Percentiles rank a stretch among this genome's conserved stretches.
Conservation (phyloP, 2,113 vertebrate species). For the Halichoerus grypus region DNA sequence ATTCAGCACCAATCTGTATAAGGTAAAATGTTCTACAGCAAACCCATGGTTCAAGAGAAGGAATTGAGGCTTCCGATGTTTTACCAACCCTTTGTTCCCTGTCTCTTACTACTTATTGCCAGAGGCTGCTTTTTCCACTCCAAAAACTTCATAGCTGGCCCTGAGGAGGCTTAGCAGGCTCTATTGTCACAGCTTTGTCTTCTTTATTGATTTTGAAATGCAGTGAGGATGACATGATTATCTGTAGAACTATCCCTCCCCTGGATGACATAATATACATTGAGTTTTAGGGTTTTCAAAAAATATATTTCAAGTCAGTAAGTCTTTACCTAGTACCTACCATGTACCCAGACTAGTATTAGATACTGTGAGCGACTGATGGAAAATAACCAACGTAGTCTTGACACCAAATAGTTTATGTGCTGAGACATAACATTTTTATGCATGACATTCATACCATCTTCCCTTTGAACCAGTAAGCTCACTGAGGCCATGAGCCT, state of each 20-base stretch:
- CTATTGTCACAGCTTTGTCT: background rate
- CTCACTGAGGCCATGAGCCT: background rate
- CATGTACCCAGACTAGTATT: background rate
- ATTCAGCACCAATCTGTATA: constrained; percentile 38
- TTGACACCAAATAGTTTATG: background rate
- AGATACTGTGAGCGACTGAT: background rate
- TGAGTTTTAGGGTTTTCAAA: background rate
- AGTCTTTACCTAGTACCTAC: constrained; percentile 1
- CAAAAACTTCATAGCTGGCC: background rate
- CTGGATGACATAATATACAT: background rate
- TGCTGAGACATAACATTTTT: constrained; percentile 12
- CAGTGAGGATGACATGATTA: background rate
- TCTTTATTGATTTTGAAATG: constrained; percentile 44
- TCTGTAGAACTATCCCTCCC: background rate
- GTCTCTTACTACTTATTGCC: background rate
- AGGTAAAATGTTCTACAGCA: constrained; percentile 48
- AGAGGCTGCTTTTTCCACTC: constrained; percentile 37
- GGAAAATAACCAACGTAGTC: background rate
- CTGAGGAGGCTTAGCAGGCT: background rate
- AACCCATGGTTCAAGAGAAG: constrained; percentile 25
- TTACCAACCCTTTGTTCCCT: background rate
- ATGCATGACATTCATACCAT: background rate
- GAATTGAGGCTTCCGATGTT: background rate
- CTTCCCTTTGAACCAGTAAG: background rate
- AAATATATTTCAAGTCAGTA: background rate